Evolutionary conservation across 2,113 vertebrate genomes (phyloP).

Genomic region (Gambusia holbrooki): DNA sequence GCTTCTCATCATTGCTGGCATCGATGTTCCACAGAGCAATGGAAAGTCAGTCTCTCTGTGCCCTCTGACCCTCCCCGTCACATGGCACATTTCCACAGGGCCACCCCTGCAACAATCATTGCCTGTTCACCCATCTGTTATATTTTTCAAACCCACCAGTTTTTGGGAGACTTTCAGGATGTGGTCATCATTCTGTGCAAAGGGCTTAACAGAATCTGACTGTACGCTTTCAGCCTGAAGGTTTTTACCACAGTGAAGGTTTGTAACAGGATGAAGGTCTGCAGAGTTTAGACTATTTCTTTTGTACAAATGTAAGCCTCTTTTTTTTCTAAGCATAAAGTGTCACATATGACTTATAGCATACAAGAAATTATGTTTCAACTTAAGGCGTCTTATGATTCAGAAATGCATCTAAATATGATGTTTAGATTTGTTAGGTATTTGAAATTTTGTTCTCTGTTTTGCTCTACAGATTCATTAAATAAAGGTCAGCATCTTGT

Average conservation of each 20-base stretch:
- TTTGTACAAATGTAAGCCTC: background rate
- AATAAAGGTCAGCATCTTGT: no score
- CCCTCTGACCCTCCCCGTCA: conserved; percentile 1
- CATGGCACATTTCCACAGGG: background rate
- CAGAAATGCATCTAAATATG: background rate
- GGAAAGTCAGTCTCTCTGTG: conserved; percentile 5
- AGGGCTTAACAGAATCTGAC: conserved; percentile 19
- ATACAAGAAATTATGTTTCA: background rate
- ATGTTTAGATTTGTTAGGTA: background rate
- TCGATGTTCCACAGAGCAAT: background rate
- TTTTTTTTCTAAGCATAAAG: background rate
- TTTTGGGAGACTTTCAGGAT: conserved; percentile 18
- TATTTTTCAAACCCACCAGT: background rate
- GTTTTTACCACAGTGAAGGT: conserved; percentile 11
- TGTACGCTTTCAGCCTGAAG: conserved; percentile 17
- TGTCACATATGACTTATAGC: conserved; percentile 1
- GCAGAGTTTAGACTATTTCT: background rate
- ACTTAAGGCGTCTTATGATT: background rate
- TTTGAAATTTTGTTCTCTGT: no score
- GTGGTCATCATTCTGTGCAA: conserved; percentile 12
- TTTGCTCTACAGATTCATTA: no score
- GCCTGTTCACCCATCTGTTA: conserved; percentile 4
- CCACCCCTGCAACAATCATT: background rate
- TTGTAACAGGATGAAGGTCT: conserved; percentile 2
- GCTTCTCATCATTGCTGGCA: conserved; percentile 13